phyloP scores from a whole-genome alignment of 2,888 invertebrate genomes.

The Sarcophaga variegata region DNA sequence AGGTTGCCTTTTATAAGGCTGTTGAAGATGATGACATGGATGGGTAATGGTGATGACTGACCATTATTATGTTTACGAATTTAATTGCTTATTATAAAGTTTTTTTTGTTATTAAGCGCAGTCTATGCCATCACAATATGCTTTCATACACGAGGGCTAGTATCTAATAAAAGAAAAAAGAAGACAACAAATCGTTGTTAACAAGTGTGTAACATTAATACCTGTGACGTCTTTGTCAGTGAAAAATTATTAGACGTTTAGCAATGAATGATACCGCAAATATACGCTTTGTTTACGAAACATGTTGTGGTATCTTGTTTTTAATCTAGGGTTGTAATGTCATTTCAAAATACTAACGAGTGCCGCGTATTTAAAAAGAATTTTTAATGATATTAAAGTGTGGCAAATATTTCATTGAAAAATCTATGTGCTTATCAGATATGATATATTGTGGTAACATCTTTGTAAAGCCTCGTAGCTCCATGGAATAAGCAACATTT shows the following conservation, averaged over 20 bases:
- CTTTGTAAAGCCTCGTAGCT: too few relatives aligned
- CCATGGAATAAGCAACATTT: too few relatives aligned
- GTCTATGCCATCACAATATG: too few relatives aligned
- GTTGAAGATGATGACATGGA: not conserved
- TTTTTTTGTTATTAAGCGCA: not conserved
- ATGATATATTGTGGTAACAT: too few relatives aligned
- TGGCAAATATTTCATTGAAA: too few relatives aligned
- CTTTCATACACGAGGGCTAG: too few relatives aligned
- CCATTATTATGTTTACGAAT: conserved; percentile 39
- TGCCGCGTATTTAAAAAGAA: too few relatives aligned
- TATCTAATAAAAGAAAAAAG: not conserved
- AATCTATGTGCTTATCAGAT: too few relatives aligned
- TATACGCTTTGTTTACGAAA: not conserved
- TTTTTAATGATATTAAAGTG: too few relatives aligned
- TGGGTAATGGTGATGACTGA: conserved; percentile 5
- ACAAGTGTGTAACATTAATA: conserved; percentile 54
- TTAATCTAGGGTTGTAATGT: conserved; percentile 29
- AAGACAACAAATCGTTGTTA: conserved; percentile 27
- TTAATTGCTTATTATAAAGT: conserved; percentile 42
- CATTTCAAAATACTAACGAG: not conserved
- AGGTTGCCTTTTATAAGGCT: conserved; percentile 18
- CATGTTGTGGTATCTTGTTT: conserved; percentile 6
- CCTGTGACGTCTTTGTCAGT: conserved; percentile 25
- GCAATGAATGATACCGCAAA: conserved; percentile 20
- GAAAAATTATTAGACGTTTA: conserved; percentile 32